phyloP scores from a whole-genome alignment of 2,888 invertebrate genomes.

The Pachymerium ferrugineum region DNA sequence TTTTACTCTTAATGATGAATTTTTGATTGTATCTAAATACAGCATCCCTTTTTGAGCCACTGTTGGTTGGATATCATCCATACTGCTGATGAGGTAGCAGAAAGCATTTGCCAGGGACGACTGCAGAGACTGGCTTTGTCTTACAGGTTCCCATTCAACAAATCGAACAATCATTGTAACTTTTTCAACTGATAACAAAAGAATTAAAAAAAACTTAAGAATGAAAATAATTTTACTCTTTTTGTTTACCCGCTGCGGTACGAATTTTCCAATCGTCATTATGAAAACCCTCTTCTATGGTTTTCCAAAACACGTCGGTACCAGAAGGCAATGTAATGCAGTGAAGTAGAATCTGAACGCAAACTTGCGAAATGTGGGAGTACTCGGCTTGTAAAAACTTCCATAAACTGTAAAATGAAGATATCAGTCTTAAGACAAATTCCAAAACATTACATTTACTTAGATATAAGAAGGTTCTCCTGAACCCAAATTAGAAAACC shows the following conservation, averaged over 20 bases:
- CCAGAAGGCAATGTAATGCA: conserved; percentile 91
- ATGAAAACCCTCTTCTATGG: conserved; percentile 93
- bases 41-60: conserved; percentile 90
- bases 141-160: conserved; percentile 82
- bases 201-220: not conserved
- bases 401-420: conserved; percentile 70
- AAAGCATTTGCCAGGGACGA: conserved; percentile 93
- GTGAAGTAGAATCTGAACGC: conserved; percentile 87
- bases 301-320: conserved; percentile 89
- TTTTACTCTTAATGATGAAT: conserved; percentile 71
- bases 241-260: conserved; percentile 72
- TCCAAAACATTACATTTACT: conserved; percentile 54
- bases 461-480: conserved; percentile 87
- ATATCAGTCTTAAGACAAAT: not conserved
- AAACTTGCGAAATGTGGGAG: conserved; percentile 88
- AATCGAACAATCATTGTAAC: conserved; percentile 88
- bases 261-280: conserved; percentile 79
- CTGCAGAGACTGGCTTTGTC: conserved; percentile 69
- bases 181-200: conserved; percentile 66
- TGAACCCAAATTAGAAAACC: conserved; percentile 95
- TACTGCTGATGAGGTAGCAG: conserved; percentile 89
- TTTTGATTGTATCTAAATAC: conserved; percentile 88
- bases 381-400: conserved; percentile 82
- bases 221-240: not conserved
- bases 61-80: conserved; percentile 91